These are phyloP conservation scores for Leptura quadrifasciata DNA, from an alignment of 2,888 invertebrate genomes.

Conservation along the genomic window DNA sequence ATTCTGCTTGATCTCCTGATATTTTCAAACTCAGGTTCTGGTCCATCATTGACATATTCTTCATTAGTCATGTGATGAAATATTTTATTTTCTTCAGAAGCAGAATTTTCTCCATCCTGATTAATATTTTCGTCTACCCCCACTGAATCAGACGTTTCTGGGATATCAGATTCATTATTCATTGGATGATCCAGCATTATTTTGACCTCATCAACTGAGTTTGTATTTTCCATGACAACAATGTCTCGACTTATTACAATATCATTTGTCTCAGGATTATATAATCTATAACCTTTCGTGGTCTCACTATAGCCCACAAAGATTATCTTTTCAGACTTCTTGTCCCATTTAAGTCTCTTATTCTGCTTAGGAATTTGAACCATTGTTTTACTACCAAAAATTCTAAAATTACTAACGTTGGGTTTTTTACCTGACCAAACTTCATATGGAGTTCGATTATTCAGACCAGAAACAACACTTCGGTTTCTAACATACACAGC, in stretches of 20 bases:
- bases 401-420: constrained; percentile 8
- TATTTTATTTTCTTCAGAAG: background rate
- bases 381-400: constrained; percentile 2
- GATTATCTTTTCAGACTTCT: constrained; percentile 4
- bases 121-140: background rate
- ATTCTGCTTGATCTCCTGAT: constrained; percentile 4
- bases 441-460: constrained; percentile 6
- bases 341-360: constrained; percentile 1
- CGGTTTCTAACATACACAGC: constrained; percentile 8
- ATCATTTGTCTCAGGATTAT: background rate
- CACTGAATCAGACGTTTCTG: constrained; percentile 1
- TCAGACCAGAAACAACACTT: background rate
- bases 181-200: no score
- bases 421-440: constrained; percentile 15
- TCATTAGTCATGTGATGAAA: background rate
- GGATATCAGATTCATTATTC: no score
- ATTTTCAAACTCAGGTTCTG: background rate
- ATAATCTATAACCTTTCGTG: constrained; percentile 8
- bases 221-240: background rate
- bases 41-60: background rate
- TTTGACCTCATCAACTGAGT: background rate
- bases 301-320: background rate
- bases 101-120: background rate
- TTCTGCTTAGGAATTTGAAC: constrained; percentile 8
- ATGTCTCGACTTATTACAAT: constrained; percentile 8